phyloP scores from a whole-genome alignment of 2,797 vertebrate genomes.

The Pipistrellus nathusii region DNA sequence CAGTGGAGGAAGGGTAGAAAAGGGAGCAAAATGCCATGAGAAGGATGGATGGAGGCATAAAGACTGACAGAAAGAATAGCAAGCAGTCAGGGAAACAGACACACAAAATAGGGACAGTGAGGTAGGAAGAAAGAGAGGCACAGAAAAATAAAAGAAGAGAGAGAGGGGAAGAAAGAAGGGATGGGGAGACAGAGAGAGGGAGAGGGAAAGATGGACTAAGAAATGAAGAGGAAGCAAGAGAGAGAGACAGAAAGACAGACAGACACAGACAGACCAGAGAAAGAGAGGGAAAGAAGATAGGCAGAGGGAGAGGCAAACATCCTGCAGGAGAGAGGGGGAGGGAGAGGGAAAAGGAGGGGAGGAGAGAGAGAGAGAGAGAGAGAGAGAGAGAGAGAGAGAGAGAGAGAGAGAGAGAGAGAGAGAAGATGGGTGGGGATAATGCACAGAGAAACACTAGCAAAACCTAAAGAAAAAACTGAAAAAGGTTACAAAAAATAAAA shows the following conservation, averaged over 20 bases:
- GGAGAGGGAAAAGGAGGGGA: neutral
- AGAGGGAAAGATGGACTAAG: too few species aligned
- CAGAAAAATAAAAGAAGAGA: neutral
- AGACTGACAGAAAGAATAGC: neutral
- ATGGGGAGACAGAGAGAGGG: neutral
- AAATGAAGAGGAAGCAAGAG: neutral
- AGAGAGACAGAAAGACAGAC: neutral
- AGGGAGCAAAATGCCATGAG: neutral
- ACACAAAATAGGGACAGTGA: neutral
- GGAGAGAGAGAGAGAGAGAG: neutral
- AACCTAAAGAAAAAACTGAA: neutral
- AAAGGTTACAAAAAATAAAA: neutral
- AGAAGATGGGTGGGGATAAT: neutral
- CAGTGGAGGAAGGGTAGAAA: neutral
- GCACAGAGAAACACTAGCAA: neutral
- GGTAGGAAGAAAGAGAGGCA: neutral
- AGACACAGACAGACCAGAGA: neutral
- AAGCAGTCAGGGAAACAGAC: neutral
- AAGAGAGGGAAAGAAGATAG: neutral
- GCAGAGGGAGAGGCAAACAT: neutral
- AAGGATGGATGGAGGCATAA: neutral
- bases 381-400: neutral
- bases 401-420: neutral
- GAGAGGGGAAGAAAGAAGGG: neutral
- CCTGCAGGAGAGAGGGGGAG: neutral